A percentile compares a stretch with the other conserved stretches of the same genome.
These are phyloP conservation scores for Drosophila ananassae DNA, from an alignment of 1,140 invertebrate genomes.

Conservation along the genomic window DNA sequence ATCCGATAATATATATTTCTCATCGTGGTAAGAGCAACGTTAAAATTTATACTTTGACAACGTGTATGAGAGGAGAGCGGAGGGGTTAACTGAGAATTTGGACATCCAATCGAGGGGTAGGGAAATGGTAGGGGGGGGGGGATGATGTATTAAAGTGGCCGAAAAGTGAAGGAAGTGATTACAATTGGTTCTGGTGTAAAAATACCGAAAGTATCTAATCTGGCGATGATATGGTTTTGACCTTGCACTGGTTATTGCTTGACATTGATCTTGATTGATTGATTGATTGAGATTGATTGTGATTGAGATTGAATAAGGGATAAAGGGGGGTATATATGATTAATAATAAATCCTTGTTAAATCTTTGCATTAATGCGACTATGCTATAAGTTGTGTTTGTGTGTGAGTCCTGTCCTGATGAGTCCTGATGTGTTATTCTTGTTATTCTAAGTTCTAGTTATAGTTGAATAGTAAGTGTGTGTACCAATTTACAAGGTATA, in stretches of 20 bases:
- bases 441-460: too few species aligned
- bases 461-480: too few species aligned
- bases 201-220: slow-evolving; percentile 25
- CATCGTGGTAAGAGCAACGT: slow-evolving; percentile 7
- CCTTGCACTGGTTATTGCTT: not conserved
- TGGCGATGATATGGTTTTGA: not conserved
- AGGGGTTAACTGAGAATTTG: slow-evolving; percentile 17
- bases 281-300: too few species aligned
- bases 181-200: slow-evolving; percentile 10
- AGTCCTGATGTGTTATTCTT: not conserved
- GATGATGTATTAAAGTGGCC: not conserved
- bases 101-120: slow-evolving; percentile 1
- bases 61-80: not conserved
- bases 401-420: not conserved
- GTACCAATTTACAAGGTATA: slow-evolving; percentile 49
- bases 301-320: too few species aligned
- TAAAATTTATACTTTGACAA: slow-evolving; percentile 24
- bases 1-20: slow-evolving; percentile 12
- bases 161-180: not conserved
- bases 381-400: not conserved
- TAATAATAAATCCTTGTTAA: not conserved
- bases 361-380: not conserved
- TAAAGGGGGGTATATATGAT: too few species aligned
- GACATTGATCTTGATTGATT: not conserved
- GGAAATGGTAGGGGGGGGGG: too few species aligned